These are phyloP conservation scores for Corythornis madagascariensis DNA, from an alignment of 2,113 vertebrate species.

Conservation along the genomic window DNA sequence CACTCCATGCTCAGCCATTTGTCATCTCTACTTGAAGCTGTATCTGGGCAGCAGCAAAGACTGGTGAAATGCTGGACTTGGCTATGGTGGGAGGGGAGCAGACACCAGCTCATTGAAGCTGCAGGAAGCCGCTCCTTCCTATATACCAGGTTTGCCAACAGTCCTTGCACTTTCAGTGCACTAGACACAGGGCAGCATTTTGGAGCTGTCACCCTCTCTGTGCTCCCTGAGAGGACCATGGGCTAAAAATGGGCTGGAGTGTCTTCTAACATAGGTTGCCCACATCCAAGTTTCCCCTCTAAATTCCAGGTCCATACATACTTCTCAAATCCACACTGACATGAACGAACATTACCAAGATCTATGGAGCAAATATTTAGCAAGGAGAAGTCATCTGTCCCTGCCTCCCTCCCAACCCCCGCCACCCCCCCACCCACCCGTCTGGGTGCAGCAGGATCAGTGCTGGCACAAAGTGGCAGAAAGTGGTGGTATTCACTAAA, in stretches of 20 bases:
- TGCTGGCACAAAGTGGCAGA: neutral
- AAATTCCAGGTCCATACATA: neutral
- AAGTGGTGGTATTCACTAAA: neutral
- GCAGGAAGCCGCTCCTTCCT: neutral
- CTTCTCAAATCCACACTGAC: neutral
- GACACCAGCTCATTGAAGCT: neutral
- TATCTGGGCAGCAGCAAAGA: neutral
- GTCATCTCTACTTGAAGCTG: neutral
- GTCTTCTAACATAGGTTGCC: neutral
- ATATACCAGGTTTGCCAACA: neutral
- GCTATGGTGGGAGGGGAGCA: rapidly evolving
- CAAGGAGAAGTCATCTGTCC: neutral
- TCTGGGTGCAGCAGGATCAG: neutral
- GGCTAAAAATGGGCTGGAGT: rapidly evolving
- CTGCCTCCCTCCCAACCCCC: neutral
- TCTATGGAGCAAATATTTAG: neutral
- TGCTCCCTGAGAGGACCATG: rapidly evolving
- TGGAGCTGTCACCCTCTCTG: rapidly evolving
- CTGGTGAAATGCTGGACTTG: neutral
- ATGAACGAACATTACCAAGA: neutral
- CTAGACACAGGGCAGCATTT: rapidly evolving
- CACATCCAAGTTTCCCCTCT: neutral
- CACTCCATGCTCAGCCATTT: neutral
- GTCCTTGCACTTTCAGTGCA: neutral
- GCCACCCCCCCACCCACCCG: too few species aligned